Base-by-base conservation (phyloP, 2,797 vertebrate species). In the Siniperca undulata region DNA sequence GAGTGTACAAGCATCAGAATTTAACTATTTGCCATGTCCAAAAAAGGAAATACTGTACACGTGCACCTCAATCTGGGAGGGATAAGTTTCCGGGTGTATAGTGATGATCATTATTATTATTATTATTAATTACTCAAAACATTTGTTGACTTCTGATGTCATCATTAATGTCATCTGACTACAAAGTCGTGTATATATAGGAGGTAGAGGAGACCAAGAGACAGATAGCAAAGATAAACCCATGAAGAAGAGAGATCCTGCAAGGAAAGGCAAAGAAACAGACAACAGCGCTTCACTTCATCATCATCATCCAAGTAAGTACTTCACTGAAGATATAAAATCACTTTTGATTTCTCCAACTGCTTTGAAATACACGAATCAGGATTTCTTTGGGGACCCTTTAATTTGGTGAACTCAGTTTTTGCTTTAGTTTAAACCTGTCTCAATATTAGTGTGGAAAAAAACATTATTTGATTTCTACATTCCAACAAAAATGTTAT, bases 231-330 rank as follows among this genome's bases (percentile, higher is more conserved):
- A 5, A 52, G 36, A 42, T 52, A 59, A 3, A 27, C 22, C 61
- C 7, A 22, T 48, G 30, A 5, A 34, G 44, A 42, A 14, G 20
- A 59, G n/a, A 30, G 30, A 16, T 7, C 40, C 17, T 0, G 6
- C 9, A 8, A 40, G 44, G 13, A 22, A 34, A 42, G 30, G 30
- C 7, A 58, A n/a, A 68, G 50, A 20, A 9, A 9, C 48, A 1
- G 7, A 24, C 27, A 30, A 30, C 27, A 30, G 27, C 27, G 27
- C 10, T 44, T 46, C n/a, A 42, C n/a, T 22, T 58, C n/a, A 22
- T 58, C 62, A 42, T 62, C 70, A 71, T 22, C 68, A 50, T 59
- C 30, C 13, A 3, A 50, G 84, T 86, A 58, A 69, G 84, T 59
- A 1, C 7, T 34, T 52, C 8, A 40, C 27, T 38, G 5, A 34